Conservation (phyloP, 1,140 invertebrate species). For the Heterodera schachtii region DNA sequence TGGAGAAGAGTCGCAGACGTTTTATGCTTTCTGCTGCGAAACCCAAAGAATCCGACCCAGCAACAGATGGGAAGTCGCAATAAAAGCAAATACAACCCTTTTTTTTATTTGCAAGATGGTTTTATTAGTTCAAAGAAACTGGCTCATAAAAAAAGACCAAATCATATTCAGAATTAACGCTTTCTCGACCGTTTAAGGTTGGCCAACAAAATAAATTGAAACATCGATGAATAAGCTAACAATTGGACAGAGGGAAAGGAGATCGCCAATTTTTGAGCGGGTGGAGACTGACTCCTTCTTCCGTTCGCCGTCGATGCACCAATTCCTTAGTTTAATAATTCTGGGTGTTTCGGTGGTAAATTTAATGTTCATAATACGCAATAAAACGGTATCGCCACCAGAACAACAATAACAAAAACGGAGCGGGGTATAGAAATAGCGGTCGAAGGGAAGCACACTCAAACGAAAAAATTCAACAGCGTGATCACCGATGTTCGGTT, state of each 20-base stretch:
- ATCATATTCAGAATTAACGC: background rate
- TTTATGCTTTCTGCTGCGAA: slow-evolving; percentile 45
- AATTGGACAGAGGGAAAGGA: background rate
- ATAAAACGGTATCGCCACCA: background rate
- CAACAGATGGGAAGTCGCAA: background rate
- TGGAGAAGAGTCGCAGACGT: slow-evolving; percentile 62
- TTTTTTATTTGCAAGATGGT: too few relatives aligned
- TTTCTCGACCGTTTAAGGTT: background rate
- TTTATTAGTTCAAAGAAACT: background rate
- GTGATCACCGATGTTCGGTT: slow-evolving; percentile 5
- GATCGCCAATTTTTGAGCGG: slow-evolving; percentile 1
- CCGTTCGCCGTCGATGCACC: background rate
- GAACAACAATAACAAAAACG: slow-evolving; percentile 10
- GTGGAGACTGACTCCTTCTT: background rate
- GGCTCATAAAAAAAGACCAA: background rate
- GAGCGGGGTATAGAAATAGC: background rate
- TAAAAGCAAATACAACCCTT: background rate
- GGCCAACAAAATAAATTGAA: slow-evolving; percentile 1
- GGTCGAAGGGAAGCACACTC: background rate
- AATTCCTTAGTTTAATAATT: background rate
- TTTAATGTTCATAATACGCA: background rate
- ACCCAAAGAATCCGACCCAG: background rate
- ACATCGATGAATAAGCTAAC: background rate
- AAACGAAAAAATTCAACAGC: slow-evolving; percentile 2
- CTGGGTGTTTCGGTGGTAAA: background rate